A percentile compares a stretch with the other conserved stretches of the same genome.
phyloP scores from a whole-genome alignment of 2,797 vertebrate genomes.

The Huso huso region DNA sequence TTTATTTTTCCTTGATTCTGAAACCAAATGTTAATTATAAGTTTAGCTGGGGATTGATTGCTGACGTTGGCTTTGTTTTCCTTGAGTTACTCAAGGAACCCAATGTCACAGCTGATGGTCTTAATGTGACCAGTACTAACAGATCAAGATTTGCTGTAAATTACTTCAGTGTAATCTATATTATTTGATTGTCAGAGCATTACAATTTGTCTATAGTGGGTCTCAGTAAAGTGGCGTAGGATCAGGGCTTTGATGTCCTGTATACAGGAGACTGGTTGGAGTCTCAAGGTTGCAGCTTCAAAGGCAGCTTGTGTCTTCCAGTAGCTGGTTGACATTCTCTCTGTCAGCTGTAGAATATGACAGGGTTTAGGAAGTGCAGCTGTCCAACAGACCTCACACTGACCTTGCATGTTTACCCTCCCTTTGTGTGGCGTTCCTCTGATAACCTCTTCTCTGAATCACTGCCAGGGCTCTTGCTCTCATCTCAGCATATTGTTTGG shows the following conservation, averaged over 20 bases:
- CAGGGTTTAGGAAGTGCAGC: slow-evolving; percentile 8
- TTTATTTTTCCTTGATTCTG: too few species aligned
- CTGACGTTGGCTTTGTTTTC: too few species aligned
- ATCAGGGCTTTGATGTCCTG: slow-evolving; percentile 42
- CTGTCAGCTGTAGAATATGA: slow-evolving; percentile 31
- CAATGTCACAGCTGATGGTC: not conserved
- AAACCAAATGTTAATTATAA: too few species aligned
- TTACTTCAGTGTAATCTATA: too few species aligned
- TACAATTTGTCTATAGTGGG: slow-evolving; percentile 1
- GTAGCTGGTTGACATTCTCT: slow-evolving; percentile 48
- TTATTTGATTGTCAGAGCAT: slow-evolving; percentile 35
- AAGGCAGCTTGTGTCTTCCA: slow-evolving; percentile 30
- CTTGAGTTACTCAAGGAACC: too few species aligned
- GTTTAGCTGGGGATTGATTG: too few species aligned
- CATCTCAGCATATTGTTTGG: too few species aligned
- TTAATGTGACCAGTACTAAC: too few species aligned
- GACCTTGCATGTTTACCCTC: not conserved
- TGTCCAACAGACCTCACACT: not conserved
- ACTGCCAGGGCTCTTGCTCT: too few species aligned
- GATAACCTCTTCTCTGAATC: not conserved
- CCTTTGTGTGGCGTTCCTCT: not conserved
- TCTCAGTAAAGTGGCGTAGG: slow-evolving; percentile 1
- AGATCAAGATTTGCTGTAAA: too few species aligned
- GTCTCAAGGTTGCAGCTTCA: slow-evolving; percentile 38
- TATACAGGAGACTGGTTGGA: slow-evolving; percentile 21